Evolutionary conservation across 2,797 vertebrate species (phyloP), one percentile per base, ranked within the genome.

Genomic region (Notolepis coatsorum): DNA sequence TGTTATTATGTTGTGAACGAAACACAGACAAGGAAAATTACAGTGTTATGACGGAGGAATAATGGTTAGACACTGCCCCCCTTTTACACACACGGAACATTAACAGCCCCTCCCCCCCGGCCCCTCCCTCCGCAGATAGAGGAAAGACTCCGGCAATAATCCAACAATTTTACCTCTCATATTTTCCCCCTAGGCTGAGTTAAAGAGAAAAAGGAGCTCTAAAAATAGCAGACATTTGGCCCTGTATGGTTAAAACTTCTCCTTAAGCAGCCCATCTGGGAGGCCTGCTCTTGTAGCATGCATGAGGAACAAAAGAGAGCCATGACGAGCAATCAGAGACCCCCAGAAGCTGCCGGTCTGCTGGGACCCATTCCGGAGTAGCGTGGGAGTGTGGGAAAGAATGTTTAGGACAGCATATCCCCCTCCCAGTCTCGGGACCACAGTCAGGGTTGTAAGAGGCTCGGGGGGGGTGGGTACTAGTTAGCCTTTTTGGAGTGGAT

Each of bases 251-350:
- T 52, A 24, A 33, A 25, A 42, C n/a, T 23, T 17, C 31, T 54
- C 18, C 59, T 7, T 20, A 38, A 33, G 43, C 15, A 45, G 43
- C n/a, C 35, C 39, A 21, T 37, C n/a, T 23, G 53, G 63, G 41
- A 57, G 17, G 42, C 15, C 43, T 23, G 21, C 25, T 51, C 42
- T 65, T n/a, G 30, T 24, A 21, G 45, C 38, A 24, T 15, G 24
- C 46, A 51, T 21, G 21, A 50, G 75, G 28, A 84, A 80, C 56
- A 80, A 78, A 81, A 77, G 62, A 68, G 64, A 47, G 67, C 55
- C 60, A 63, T 75, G 77, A 78, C n/a, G 61, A 84, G 68, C 23
- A 33, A 76, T 71, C 59, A 21, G 72, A 61, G 75, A 77, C 70
- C 59, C 61, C 50, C 51, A 64, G 64, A 51, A 71, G 62, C 59